Evolutionary conservation across 2,797 vertebrate species (phyloP), one percentile per base, ranked within the genome.

Genomic region (Macropus fuliginosus): DNA sequence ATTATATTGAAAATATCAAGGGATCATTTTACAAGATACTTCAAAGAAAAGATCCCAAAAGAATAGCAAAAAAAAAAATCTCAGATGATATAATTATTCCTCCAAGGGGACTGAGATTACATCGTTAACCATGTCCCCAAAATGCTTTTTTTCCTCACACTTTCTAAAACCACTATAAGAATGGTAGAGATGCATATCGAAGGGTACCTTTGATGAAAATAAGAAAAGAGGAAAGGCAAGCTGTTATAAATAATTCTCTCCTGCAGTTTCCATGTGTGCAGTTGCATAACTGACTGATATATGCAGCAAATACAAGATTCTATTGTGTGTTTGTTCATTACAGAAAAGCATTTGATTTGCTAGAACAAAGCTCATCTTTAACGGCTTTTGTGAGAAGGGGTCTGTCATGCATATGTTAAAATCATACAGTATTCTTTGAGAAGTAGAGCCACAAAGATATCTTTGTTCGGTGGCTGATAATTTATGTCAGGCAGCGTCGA

Each of bases 361-460:
- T 87, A 28, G 74, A 87, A 87, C 74, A 87, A 87, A 87, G 74
- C 74, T 87, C 40, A 34, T 87, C 74, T 87, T 87, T 87, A 87
- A 87, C 28, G 74, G 21, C 21, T 87, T 87, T 87, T 87, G 3
- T 87, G 50, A 50, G 40, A 87, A 87, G 40, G 9, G 74, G 40
- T 87, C 74, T 50, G 74, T 87, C 40, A 50, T 87, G 40, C 74
- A 87, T 87, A 50, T 87, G 74, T 87, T 87, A 87, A 87, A 87
- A 87, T 87, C 74, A 87, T 87, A 87, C 40, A 50, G 21, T 87
- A 87, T 87, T 87, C 74, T 87, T 87, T 87, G 74, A 87, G 74
- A 87, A 87, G 27, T 87, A 12, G 10, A 28, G 74, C 74, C 74
- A 50, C 40, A 87, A 87, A 50, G 40, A 21, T 87, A 87, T 87